Evolutionary conservation across 2,113 vertebrate genomes (phyloP).

Genomic region (Herpetotheres cachinnans): DNA sequence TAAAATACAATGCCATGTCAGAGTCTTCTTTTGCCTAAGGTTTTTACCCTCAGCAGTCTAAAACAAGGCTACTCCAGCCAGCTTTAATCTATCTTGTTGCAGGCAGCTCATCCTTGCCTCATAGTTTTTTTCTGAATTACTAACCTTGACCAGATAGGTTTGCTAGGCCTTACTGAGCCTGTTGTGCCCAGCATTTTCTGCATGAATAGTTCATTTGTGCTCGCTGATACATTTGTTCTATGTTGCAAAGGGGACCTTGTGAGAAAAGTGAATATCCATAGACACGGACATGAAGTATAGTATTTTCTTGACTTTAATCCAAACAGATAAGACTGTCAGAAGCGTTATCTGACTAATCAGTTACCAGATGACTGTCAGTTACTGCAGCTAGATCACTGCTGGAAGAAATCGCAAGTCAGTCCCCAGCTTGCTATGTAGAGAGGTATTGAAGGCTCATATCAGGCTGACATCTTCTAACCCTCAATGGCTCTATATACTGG

Average conservation of each 20-base stretch:
- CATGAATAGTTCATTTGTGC: neutral
- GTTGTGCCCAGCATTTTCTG: neutral
- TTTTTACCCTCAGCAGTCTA: neutral
- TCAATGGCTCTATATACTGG: neutral
- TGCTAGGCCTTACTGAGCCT: neutral
- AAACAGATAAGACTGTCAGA: neutral
- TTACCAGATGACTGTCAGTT: neutral
- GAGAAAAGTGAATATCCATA: neutral
- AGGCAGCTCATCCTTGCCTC: neutral
- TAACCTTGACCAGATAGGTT: neutral
- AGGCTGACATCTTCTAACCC: neutral
- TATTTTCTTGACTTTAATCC: neutral
- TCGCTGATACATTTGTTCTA: neutral
- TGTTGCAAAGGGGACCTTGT: neutral
- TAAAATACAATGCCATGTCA: neutral
- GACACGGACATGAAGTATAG: neutral
- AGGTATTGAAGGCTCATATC: neutral
- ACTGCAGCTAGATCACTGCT: neutral
- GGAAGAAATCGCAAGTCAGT: neutral
- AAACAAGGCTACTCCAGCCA: neutral
- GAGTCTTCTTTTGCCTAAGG: neutral
- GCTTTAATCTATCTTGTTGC: neutral
- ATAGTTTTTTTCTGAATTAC: neutral
- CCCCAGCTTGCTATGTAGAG: neutral
- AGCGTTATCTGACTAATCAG: neutral